These are phyloP conservation scores for Hippoglossus hippoglossus DNA, from an alignment of 2,797 vertebrate genomes.

Conservation along the genomic window DNA sequence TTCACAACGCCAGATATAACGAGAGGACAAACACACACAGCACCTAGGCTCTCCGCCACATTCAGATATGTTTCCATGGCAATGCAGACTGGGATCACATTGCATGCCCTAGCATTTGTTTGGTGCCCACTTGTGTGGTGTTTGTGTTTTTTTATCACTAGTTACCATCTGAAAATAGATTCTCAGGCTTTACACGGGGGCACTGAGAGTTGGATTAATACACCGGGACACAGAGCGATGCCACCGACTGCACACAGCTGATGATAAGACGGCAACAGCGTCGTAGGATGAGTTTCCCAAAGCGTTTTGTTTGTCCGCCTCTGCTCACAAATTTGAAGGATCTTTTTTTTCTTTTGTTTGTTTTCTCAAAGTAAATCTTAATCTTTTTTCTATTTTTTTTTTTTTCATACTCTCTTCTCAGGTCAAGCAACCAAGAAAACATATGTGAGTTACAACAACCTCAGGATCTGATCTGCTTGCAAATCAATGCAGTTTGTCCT, in stretches of 20 bases:
- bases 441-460: conserved; percentile 85
- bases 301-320: conserved; percentile 47
- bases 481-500: conserved; percentile 58
- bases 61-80: conserved; percentile 82
- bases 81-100: conserved; percentile 78
- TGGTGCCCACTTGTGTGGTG: conserved; percentile 75
- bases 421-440: conserved; percentile 85
- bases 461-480: conserved; percentile 81
- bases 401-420: conserved; percentile 49
- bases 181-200: conserved; percentile 62
- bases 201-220: conserved; percentile 62
- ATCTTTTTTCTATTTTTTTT: conserved; percentile 8
- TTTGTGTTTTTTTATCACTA: conserved; percentile 77
- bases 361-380: conserved; percentile 38
- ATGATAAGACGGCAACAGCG: conserved; percentile 58
- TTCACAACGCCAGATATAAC: conserved; percentile 38
- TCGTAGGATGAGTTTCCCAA: conserved; percentile 36
- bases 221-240: conserved; percentile 51
- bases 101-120: conserved; percentile 78
- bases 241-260: conserved; percentile 75
- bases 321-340: conserved; percentile 7
- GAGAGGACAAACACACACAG: conserved; percentile 31
- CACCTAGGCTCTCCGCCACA: conserved; percentile 73
- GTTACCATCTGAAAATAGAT: conserved; percentile 83
- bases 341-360: conserved; percentile 22